Evolutionary conservation across 2,888 invertebrate genomes (phyloP).

Genomic region (Saturnia pavonia): DNA sequence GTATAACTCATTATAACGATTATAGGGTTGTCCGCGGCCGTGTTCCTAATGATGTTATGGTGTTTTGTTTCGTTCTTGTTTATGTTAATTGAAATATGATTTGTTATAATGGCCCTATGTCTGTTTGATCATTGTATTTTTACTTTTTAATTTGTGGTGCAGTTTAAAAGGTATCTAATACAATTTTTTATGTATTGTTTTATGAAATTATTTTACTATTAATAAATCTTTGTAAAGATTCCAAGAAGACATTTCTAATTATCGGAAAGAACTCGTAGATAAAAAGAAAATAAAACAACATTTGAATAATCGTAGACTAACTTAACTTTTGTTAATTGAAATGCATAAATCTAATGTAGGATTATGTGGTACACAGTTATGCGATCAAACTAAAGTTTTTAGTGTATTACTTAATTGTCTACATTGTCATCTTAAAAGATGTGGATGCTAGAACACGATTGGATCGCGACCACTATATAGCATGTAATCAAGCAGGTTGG

Average conservation of each 20-base stretch:
- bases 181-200: not conserved
- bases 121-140: conserved; percentile 25
- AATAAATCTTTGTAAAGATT: not conserved
- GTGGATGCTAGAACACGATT: too few species aligned
- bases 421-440: too few species aligned
- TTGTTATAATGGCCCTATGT: conserved; percentile 28
- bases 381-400: too few species aligned
- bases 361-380: too few species aligned
- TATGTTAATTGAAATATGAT: conserved; percentile 39
- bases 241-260: not conserved
- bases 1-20: conserved; percentile 42
- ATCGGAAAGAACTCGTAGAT: not conserved
- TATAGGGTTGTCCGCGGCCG: conserved; percentile 42
- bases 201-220: not conserved
- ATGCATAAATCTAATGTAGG: too few species aligned
- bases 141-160: not conserved
- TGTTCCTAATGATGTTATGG: conserved; percentile 41
- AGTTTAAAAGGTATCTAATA: not conserved
- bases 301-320: not conserved
- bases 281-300: not conserved
- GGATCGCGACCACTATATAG: too few species aligned
- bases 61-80: conserved; percentile 30
- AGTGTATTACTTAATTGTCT: too few species aligned
- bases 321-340: too few species aligned
- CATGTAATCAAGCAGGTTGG: too few species aligned